These are phyloP conservation scores for Corythornis leucogaster DNA, from an alignment of 2,797 vertebrate genomes.

Conservation along the genomic window DNA sequence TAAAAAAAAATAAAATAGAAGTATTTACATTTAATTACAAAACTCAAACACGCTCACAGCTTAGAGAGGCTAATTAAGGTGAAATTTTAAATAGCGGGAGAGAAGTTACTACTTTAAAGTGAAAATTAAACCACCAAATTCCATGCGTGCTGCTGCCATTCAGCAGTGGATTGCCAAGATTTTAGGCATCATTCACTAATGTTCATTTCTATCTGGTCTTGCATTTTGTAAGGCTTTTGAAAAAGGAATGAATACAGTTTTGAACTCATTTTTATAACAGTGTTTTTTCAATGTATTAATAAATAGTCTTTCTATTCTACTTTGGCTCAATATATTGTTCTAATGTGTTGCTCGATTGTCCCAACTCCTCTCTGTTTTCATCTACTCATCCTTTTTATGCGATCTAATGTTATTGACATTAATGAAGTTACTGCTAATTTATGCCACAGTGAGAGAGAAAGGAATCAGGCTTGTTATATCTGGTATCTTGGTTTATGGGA, in stretches of 20 bases:
- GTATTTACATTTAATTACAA: conserved; percentile 33
- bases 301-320: neutral
- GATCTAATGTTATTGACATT: conserved; percentile 13
- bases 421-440: conserved; percentile 58
- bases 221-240: neutral
- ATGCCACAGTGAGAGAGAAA: conserved; percentile 26
- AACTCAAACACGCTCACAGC: neutral
- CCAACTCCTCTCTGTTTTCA: neutral
- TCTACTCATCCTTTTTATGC: conserved; percentile 29
- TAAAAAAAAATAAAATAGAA: neutral
- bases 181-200: neutral
- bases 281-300: neutral
- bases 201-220: neutral
- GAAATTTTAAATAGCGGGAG: conserved; percentile 16
- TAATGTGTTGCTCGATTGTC: conserved; percentile 1
- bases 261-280: neutral
- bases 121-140: neutral
- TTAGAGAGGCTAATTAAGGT: conserved; percentile 4
- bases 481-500: conserved; percentile 24
- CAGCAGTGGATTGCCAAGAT: neutral
- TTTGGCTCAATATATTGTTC: neutral
- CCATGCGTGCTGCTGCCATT: neutral
- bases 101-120: neutral
- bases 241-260: neutral
- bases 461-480: conserved; percentile 36